Percentiles rank a stretch among this genome's conserved stretches.
These are phyloP conservation scores for Pyxicephalus adspersus DNA, from an alignment of 2,113 vertebrate genomes.

Conservation along the genomic window DNA sequence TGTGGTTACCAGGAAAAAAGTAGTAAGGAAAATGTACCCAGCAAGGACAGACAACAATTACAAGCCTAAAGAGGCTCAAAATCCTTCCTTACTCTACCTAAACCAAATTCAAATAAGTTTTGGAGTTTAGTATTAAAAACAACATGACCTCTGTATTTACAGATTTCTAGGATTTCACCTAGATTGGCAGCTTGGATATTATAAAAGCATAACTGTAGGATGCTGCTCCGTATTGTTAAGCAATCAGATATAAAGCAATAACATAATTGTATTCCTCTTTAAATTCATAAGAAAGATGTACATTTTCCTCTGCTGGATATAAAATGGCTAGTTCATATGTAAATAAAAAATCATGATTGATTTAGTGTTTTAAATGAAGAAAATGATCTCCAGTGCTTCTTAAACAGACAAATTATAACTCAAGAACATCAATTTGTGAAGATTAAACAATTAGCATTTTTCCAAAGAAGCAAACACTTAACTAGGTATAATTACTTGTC, in stretches of 20 bases:
- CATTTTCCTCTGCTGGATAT: neutral
- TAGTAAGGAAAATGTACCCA: too few species aligned
- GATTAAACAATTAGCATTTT: conserved; percentile 58
- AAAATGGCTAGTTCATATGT: conserved; percentile 37
- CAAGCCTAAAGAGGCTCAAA: too few species aligned
- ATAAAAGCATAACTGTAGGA: neutral
- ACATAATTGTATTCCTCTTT: neutral
- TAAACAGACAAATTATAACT: conserved; percentile 57
- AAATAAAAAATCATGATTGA: conserved; percentile 47
- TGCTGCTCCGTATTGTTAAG: neutral
- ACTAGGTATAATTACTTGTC: conserved; percentile 55
- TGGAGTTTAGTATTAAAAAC: too few species aligned
- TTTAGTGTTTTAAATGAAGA: conserved; percentile 42
- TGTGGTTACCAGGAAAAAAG: too few species aligned
- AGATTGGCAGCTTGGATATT: neutral
- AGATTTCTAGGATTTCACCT: too few species aligned
- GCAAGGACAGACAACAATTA: too few species aligned
- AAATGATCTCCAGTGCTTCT: conserved; percentile 54
- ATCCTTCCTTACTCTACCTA: too few species aligned
- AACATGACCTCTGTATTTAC: too few species aligned
- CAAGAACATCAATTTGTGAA: conserved; percentile 57
- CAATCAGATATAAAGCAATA: neutral
- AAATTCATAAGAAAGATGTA: conserved; percentile 1
- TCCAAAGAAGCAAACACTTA: conserved; percentile 56
- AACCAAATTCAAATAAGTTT: too few species aligned